Percentiles rank a stretch among this genome's conserved stretches.
Evolutionary conservation across 2,797 vertebrate genomes (phyloP).

Genomic region (Oophaga sylvatica): DNA sequence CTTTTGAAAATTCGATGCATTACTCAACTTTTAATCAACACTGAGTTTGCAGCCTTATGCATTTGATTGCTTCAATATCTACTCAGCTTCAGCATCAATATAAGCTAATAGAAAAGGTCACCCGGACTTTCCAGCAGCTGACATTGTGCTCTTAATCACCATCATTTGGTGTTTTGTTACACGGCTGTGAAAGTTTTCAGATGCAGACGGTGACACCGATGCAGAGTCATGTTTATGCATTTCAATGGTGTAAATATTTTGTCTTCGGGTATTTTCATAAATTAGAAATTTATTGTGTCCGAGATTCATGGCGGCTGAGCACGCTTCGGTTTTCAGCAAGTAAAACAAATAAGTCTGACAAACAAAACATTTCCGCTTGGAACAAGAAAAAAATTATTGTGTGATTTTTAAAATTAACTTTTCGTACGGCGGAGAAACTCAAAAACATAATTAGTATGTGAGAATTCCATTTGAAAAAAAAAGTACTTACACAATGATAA

Average conservation of each 20-base stretch:
- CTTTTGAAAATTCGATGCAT: constrained; percentile 66
- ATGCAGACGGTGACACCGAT: not conserved
- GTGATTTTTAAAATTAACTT: constrained; percentile 24
- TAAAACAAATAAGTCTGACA: constrained; percentile 21
- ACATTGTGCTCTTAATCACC: constrained; percentile 54
- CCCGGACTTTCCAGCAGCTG: constrained; percentile 45
- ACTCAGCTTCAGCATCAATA: constrained; percentile 65
- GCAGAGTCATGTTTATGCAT: constrained; percentile 28
- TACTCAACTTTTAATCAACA: constrained; percentile 68
- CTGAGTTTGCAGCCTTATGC: constrained; percentile 66
- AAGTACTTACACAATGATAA: not conserved
- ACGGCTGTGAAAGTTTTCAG: constrained; percentile 37
- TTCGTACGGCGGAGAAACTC: not conserved
- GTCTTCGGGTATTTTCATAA: constrained; percentile 27
- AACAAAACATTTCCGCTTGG: constrained; percentile 2
- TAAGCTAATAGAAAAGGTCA: constrained; percentile 65
- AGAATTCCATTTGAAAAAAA: not conserved
- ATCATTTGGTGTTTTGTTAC: constrained; percentile 44
- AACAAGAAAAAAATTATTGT: not conserved
- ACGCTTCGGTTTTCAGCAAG: not conserved
- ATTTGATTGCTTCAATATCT: constrained; percentile 64
- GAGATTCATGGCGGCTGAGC: not conserved
- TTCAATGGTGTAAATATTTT: constrained; percentile 35
- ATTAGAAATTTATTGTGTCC: constrained; percentile 31
- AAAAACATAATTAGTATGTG: not conserved